phyloP scores from a whole-genome alignment of 2,113 vertebrate genomes.

The Kobus ellipsiprymnus region DNA sequence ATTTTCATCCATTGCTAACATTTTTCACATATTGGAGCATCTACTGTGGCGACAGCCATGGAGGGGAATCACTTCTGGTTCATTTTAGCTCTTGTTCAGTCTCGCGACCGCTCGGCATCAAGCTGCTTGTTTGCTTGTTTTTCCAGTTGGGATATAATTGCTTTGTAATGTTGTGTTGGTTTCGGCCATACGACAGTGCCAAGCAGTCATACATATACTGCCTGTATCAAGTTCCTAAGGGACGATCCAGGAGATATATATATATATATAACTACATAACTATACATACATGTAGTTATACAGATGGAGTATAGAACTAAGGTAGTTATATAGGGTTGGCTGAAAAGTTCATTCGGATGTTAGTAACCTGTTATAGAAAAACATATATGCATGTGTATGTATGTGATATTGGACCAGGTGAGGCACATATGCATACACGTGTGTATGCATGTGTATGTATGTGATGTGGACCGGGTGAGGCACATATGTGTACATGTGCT shows the following conservation, averaged over 20 bases:
- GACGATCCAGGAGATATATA: background rate
- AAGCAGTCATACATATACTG: background rate
- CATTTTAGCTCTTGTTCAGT: background rate
- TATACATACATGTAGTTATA: background rate
- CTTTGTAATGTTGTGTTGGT: background rate
- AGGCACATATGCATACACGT: too few species aligned
- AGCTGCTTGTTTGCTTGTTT: too few species aligned
- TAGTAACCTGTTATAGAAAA: background rate
- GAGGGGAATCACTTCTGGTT: background rate
- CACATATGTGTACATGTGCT: background rate
- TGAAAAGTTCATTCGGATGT: background rate
- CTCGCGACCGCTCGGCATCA: background rate
- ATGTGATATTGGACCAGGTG: too few species aligned
- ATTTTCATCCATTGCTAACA: background rate
- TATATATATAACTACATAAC: background rate
- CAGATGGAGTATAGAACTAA: background rate
- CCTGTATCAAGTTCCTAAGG: background rate
- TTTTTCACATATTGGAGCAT: background rate
- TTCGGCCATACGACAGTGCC: background rate
- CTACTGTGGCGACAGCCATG: fast-evolving
- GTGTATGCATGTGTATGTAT: too few species aligned
- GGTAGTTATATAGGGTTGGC: background rate
- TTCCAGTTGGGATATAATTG: background rate
- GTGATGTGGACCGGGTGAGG: background rate
- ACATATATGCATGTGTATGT: background rate